Evolutionary conservation across 2,797 vertebrate genomes (phyloP), one percentile per base, ranked within the genome.

Genomic region (Pyrrhura leucotis): DNA sequence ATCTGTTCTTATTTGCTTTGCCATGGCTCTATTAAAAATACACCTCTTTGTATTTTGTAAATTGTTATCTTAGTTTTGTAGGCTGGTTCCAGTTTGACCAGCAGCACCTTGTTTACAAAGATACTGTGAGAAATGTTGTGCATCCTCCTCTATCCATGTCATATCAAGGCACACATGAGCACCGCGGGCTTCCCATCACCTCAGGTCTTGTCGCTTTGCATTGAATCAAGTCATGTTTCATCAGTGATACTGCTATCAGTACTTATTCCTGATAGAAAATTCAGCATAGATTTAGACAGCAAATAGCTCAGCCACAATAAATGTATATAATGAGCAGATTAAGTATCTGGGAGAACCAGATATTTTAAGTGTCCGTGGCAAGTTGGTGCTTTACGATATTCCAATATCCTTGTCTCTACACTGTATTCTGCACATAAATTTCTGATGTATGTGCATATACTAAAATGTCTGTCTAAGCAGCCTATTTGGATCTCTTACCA

Each of bases 261-360:
- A 33, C 88, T 96, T 96, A 82, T 63, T 97, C 92, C 62, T 96
- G 95, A 96, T 75, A 96, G 95, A 82, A 94, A 93, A 96, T 94
- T 93, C 96, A 51, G 86, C 95, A 93, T 95, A 89, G 94, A 96
- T 97, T 97, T 97, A 77, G 97, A 97, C 97, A 98, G 97, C 72
- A n/a, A 96, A 82, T 93, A 96, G 74, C 72, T 94, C 80, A 74
- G 83, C 74, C 94, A 95, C 94, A 92, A 95, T 89, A 97, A 97
- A 98, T 98, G 97, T 91, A 96, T 89, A 96, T 97, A 98, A 98
- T 96, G 95, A 98, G 96, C 94, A 78, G 51, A 75, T 69, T 94
- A 91, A 91, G 28, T 28, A 89, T 97, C 79, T 79, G 75, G 85
- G 95, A 95, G 82, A 95, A 91, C 75, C 84, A 95, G 91, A 78